Base-by-base conservation (phyloP, 2,888 invertebrate species). In the Parelbella ahira region DNA sequence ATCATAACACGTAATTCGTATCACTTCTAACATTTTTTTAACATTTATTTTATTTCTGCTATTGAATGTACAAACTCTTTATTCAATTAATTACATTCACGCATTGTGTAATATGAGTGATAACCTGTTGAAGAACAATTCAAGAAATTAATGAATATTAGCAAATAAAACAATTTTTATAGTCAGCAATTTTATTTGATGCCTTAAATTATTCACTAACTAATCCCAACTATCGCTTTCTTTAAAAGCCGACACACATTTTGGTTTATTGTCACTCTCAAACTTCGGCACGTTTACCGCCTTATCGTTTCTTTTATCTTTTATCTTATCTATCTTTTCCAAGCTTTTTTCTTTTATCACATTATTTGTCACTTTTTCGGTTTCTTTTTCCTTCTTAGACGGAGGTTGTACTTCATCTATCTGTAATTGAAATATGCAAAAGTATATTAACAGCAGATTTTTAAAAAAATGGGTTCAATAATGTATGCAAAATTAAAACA, bases 161-260 rank as follows among this genome's bases (percentile, higher is more conserved):
- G 4, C 9, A 27, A 52, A 51, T 47, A 45, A 51, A 45, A 48
- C 44, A 48, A 18, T 11, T 0, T 21, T 24, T 23, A 10, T 12
- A 1, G 29, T 30, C 15, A 38, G 10, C 1, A 24, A n/a, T n/a
- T n/a, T 30, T 24, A 29, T 21, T 24, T 30, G 11, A 37, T 2
- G 2, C 8, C 30, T 21, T 25, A n/a, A 36, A 7, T 2, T 25
- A 25, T 2, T 45, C 8, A 12, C 41, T 33, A 47, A 46, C 68
- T 67, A 86, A 57, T 82, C 83, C 84, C 84, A 86, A 62, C 63
- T 73, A 41, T 82, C 80, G 48, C 80, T 84, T 58, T 84, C 84
- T 53, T 78, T 76, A 56, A 86, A 86, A 48, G 75, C 77, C 2
- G 67, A 33, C 29, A 80, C 81, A 48, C 79, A 68, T 21, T 64